phyloP scores from a whole-genome alignment of 2,797 vertebrate species.

The Eidolon dupreanum region DNA sequence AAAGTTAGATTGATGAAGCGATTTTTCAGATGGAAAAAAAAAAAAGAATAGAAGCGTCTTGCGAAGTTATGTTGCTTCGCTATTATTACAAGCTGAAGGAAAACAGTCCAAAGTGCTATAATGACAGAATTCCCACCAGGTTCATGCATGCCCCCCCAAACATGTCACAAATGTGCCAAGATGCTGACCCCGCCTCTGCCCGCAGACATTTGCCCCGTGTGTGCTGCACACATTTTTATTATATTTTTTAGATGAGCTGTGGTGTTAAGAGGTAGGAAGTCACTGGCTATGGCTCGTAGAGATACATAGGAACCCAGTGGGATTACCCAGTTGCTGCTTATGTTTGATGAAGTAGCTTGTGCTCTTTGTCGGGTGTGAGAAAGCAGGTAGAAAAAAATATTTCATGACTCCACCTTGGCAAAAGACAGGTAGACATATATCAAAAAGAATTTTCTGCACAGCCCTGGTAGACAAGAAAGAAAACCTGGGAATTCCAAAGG shows the following conservation, averaged over 20 bases:
- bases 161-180: background rate
- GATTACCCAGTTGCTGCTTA: background rate
- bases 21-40: background rate
- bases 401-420: background rate
- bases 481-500: background rate
- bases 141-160: background rate
- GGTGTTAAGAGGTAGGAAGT: background rate
- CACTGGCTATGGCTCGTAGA: background rate
- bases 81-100: background rate
- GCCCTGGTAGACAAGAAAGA: background rate
- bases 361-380: background rate
- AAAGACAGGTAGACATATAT: background rate
- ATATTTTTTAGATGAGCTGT: background rate
- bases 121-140: background rate
- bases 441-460: background rate
- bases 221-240: background rate
- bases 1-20: background rate
- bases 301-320: background rate
- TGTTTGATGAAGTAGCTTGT: slow-evolving; percentile 7
- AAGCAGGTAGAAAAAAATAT: background rate
- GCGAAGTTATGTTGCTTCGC: background rate
- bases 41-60: background rate
- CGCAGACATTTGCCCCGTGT: background rate
- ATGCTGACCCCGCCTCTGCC: background rate
- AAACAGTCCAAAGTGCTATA: background rate